A percentile compares a stretch with the other conserved stretches of the same genome.
These are phyloP conservation scores for Lutjanus campechanus DNA, from an alignment of 2,797 vertebrate species.

Conservation along the genomic window DNA sequence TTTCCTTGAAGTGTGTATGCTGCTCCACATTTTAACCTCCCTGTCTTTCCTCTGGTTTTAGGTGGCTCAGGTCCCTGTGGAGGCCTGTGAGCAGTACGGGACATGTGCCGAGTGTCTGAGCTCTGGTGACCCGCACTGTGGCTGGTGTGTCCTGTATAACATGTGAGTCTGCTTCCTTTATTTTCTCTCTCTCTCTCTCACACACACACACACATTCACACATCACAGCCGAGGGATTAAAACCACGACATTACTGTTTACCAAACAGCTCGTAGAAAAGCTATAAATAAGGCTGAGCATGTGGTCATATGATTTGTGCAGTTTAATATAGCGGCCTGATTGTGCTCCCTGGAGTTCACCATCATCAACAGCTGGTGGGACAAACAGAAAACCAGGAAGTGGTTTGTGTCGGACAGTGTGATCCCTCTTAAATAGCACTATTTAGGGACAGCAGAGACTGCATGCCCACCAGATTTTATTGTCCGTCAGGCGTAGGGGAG, in stretches of 20 bases:
- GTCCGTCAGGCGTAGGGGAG: slow-evolving; percentile 29
- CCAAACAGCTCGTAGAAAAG: slow-evolving; percentile 35
- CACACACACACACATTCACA: neutral
- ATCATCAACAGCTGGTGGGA: slow-evolving; percentile 61
- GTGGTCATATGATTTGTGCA: slow-evolving; percentile 41
- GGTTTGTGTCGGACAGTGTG: slow-evolving; percentile 45
- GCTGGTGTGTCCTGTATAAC: slow-evolving; percentile 96
- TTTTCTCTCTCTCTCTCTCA: slow-evolving; percentile 5
- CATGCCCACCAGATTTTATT: slow-evolving; percentile 48
- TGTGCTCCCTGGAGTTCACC: slow-evolving; percentile 46
- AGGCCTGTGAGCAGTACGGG: slow-evolving; percentile 92
- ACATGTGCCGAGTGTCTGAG: slow-evolving; percentile 94
- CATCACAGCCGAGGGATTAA: slow-evolving; percentile 49
- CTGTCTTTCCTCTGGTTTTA: slow-evolving; percentile 64
- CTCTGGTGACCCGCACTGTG: slow-evolving; percentile 95
- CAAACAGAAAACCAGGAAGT: slow-evolving; percentile 48
- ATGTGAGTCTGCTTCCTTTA: slow-evolving; percentile 87
- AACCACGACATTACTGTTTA: slow-evolving; percentile 44
- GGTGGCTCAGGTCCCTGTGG: slow-evolving; percentile 93
- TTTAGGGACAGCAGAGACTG: slow-evolving; percentile 55
- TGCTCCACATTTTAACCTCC: neutral
- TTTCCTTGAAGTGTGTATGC: neutral
- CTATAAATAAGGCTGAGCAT: slow-evolving; percentile 40
- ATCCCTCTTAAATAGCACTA: slow-evolving; percentile 56
- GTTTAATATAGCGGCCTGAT: slow-evolving; percentile 50